Base-by-base conservation (phyloP, 2,888 invertebrate species). In the Venusia cambrica region DNA sequence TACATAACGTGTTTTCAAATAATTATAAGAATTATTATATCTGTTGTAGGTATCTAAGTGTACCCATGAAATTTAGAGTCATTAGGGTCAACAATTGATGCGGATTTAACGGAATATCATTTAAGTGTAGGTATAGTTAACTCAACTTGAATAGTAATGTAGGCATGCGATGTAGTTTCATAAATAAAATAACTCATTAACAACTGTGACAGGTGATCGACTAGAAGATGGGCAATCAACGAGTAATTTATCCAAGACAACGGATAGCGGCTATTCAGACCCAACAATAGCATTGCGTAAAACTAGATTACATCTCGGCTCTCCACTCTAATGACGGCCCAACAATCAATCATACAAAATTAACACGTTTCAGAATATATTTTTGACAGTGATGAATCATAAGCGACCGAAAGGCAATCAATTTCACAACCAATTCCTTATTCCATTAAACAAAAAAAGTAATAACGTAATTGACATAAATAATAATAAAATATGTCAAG, bases 401-500 rank as follows among this genome's bases (percentile, higher is more conserved):
- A 84, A 81, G 73, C 74, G 74, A 67, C 75, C 73, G 68, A 80
- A 80, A 84, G 78, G 79, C 85, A 85, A 85, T 85, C 85, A 84
- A 85, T 84, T 84, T 81, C 81, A 80, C 83, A 74, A 80, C 64
- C 78, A 73, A 84, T 83, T 76, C 84, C 83, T 83, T 84, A 84
- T 84, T 85, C 76, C 84, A 85, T 84, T 85, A 87, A 84, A 84
- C 78, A 80, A 84, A 85, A 39, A 84, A 84, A 81, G 83, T 78
- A 85, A 85, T 84, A 85, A 83, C 74, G 76, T 84, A 87, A 85
- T 87, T 87, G 87, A 85, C 85, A 85, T 87, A 87, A 85, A 87
- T 85, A 87, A 87, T 85, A 84, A 85, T 87, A 87, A 85, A 81
- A 85, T 80, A 78, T 83, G 85, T 83, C 84, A 79, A 75, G 81